Conservation (phyloP, 1,140 invertebrate species). For the Drosophila albomicans region DNA sequence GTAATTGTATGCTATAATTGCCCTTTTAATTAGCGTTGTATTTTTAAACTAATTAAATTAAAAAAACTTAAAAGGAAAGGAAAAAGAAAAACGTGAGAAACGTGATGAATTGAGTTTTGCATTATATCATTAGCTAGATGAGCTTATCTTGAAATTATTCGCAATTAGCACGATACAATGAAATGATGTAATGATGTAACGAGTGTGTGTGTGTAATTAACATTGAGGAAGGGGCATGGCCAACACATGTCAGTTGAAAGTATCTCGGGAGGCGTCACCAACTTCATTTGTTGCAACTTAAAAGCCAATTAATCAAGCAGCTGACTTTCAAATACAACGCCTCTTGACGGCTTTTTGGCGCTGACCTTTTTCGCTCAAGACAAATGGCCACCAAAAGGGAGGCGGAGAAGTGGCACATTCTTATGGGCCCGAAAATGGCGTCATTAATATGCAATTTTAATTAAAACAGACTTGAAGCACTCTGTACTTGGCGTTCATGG, state of each 20-base stretch:
- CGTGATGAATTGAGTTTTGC: conserved; percentile 20
- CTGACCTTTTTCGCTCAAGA: conserved; percentile 63
- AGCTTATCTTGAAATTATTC: conserved; percentile 46
- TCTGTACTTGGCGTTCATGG: not conserved
- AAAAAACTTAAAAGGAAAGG: not conserved
- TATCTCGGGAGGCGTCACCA: conserved; percentile 28
- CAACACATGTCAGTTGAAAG: conserved; percentile 39
- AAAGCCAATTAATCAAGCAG: conserved; percentile 78
- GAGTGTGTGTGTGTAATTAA: conserved; percentile 34
- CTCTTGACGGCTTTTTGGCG: conserved; percentile 32
- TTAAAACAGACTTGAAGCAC: conserved; percentile 59
- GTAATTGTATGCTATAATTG: conserved; percentile 11
- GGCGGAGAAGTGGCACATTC: conserved; percentile 27
- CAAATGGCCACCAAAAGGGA: conserved; percentile 27
- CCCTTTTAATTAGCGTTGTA: conserved; percentile 27
- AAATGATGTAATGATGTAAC: conserved; percentile 39
- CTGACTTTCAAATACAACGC: conserved; percentile 67
- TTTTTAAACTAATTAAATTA: conserved; percentile 34
- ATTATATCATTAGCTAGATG: conserved; percentile 39
- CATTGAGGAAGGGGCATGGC: conserved; percentile 27
- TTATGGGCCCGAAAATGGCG: conserved; percentile 42
- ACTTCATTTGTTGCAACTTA: conserved; percentile 76
- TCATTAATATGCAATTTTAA: conserved; percentile 84
- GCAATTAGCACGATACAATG: conserved; percentile 32
- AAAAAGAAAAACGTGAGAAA: not conserved